Evolutionary conservation across 2,797 vertebrate genomes (phyloP).

Genomic region (Tauraco hartlaubi): DNA sequence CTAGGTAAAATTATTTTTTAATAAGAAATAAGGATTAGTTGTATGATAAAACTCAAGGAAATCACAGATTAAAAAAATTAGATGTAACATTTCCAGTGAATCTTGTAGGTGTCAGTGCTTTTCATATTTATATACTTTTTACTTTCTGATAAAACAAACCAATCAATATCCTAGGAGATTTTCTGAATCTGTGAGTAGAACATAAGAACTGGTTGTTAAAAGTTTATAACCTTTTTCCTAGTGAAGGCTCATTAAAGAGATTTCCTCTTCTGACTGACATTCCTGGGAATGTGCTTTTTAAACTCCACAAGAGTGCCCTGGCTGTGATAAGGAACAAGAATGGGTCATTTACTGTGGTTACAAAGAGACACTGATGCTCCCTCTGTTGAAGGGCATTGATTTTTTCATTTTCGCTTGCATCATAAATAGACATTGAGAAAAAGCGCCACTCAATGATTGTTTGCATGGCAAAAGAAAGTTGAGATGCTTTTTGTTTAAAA

Average conservation of each 20-base stretch:
- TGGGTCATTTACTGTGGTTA: neutral
- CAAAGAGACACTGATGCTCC: slow-evolving; percentile 21
- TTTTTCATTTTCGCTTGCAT: slow-evolving; percentile 66
- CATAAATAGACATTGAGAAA: slow-evolving; percentile 64
- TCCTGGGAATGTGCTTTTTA: slow-evolving; percentile 14
- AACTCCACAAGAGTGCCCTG: slow-evolving; percentile 2
- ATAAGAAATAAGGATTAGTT: neutral
- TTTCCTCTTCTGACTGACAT: slow-evolving; percentile 66
- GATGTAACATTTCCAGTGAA: neutral
- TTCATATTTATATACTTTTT: neutral
- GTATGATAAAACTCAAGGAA: neutral
- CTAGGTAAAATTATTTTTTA: neutral
- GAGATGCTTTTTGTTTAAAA: slow-evolving; percentile 76
- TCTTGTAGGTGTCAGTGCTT: neutral
- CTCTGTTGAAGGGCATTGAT: slow-evolving; percentile 58
- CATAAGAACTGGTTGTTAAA: slow-evolving; percentile 58
- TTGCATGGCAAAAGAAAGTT: slow-evolving; percentile 61
- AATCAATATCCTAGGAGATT: neutral
- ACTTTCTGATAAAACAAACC: neutral
- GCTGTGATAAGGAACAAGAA: slow-evolving; percentile 54
- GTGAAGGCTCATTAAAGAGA: slow-evolving; percentile 67
- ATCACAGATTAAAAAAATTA: neutral
- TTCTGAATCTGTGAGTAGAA: slow-evolving; percentile 1
- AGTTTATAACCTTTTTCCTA: slow-evolving; percentile 63
- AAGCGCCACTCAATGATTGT: slow-evolving; percentile 54